phyloP scores from a whole-genome alignment of 2,113 vertebrate genomes.

The Mustela lutreola region DNA sequence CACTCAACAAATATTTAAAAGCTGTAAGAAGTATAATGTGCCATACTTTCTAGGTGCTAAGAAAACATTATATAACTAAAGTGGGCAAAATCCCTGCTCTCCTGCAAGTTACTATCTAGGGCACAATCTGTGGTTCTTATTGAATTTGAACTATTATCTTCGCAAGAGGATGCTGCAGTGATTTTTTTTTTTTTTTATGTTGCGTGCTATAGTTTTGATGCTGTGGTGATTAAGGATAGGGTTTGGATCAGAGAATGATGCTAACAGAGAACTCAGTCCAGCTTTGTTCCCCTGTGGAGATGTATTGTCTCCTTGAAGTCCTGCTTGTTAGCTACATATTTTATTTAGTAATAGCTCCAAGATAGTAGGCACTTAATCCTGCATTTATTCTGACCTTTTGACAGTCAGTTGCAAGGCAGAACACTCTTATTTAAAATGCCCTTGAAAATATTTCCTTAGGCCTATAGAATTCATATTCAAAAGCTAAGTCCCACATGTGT shows the following conservation, averaged over 20 bases:
- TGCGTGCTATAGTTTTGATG: background rate
- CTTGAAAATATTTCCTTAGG: background rate
- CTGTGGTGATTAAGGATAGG: background rate
- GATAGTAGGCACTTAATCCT: background rate
- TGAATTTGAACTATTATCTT: background rate
- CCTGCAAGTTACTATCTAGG: background rate
- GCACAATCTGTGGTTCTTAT: too few species aligned
- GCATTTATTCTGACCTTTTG: background rate
- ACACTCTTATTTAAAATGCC: background rate
- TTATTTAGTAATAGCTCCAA: conserved; percentile 34
- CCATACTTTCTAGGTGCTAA: background rate
- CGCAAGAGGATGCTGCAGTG: background rate
- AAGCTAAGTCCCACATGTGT: background rate
- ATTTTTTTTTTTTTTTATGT: background rate
- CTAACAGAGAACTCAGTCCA: background rate
- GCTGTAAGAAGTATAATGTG: background rate
- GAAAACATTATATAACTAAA: background rate
- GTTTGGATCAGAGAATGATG: background rate
- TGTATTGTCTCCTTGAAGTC: background rate
- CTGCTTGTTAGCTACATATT: background rate
- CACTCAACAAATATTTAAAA: background rate
- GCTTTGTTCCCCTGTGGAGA: background rate
- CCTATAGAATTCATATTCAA: background rate
- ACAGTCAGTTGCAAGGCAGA: background rate
- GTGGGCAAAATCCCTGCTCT: background rate